phyloP scores from a whole-genome alignment of 2,113 vertebrate genomes.

The Excalfactoria chinensis region DNA sequence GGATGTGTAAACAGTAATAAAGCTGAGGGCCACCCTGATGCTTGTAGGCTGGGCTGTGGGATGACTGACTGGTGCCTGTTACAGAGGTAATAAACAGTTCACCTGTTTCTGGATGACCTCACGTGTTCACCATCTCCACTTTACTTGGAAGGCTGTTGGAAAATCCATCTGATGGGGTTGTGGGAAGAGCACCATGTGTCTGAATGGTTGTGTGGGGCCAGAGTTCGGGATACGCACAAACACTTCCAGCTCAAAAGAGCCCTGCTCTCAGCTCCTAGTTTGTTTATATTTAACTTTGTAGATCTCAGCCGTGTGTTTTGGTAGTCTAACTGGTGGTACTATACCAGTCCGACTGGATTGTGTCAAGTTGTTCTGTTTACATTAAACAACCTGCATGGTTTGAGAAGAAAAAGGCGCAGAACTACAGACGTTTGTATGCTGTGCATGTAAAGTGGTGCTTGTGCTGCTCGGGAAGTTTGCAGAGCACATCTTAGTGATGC shows the following conservation, averaged over 20 bases:
- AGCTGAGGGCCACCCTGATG: neutral
- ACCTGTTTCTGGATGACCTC: neutral
- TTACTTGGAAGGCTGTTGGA: neutral
- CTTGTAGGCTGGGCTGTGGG: neutral
- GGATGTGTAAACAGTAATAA: neutral
- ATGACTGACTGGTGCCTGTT: neutral
- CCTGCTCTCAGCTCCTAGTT: neutral
- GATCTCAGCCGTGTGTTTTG: conserved; percentile 3
- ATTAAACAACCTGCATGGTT: neutral
- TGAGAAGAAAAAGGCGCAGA: neutral
- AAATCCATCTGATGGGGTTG: neutral
- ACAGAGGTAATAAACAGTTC: neutral
- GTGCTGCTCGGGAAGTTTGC: neutral
- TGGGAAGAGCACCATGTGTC: neutral
- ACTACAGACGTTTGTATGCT: neutral
- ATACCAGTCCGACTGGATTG: conserved; percentile 41
- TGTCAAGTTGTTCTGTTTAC: conserved; percentile 14
- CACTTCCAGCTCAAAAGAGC: conserved; percentile 25
- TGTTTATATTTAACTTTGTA: conserved; percentile 43
- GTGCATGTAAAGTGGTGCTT: neutral
- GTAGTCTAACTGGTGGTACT: conserved; percentile 27
- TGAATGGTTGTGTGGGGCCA: neutral
- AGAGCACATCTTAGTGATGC: neutral
- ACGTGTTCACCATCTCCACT: neutral
- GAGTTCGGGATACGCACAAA: neutral